These are phyloP conservation scores for Tortricodes alternella DNA, from an alignment of 2,888 invertebrate genomes.

Conservation along the genomic window DNA sequence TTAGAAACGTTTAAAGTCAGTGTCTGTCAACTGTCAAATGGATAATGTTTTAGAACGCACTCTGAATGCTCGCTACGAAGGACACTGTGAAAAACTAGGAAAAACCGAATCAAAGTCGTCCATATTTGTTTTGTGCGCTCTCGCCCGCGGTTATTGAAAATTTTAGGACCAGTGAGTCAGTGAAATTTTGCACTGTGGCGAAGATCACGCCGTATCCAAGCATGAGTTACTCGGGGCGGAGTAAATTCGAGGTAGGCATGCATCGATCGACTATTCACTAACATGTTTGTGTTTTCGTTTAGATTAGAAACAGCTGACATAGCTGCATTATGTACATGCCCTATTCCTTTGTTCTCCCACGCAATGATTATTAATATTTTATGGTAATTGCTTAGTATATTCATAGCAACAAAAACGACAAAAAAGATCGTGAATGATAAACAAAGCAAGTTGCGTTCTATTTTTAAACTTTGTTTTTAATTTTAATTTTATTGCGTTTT, in stretches of 20 bases:
- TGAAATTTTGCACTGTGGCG: conserved; percentile 73
- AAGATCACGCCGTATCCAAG: conserved; percentile 77
- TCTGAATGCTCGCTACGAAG: conserved; percentile 32
- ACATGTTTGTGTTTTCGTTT: conserved; percentile 74
- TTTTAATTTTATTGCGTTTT: conserved; percentile 36
- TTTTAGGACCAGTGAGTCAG: conserved; percentile 42
- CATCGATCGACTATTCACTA: conserved; percentile 40
- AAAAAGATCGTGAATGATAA: conserved; percentile 35
- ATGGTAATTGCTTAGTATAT: not conserved
- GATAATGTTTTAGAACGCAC: conserved; percentile 14
- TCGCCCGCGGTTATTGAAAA: conserved; percentile 42
- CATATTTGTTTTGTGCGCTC: conserved; percentile 58
- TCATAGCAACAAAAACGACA: not conserved
- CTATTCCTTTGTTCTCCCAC: conserved; percentile 64
- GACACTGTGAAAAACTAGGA: conserved; percentile 34
- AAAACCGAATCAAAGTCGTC: conserved; percentile 58
- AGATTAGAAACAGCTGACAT: conserved; percentile 85
- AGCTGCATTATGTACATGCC: conserved; percentile 37
- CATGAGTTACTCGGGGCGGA: conserved; percentile 85
- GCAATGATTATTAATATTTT: conserved; percentile 25
- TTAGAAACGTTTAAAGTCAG: not conserved
- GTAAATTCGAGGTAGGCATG: conserved; percentile 84
- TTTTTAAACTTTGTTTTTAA: conserved; percentile 46
- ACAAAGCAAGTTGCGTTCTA: conserved; percentile 43
- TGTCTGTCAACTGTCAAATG: conserved; percentile 20